Evolutionary conservation across 37 sponge, comb jelly and placozoan species (phyloP).

Genomic region (Oscarella lobularis): DNA sequence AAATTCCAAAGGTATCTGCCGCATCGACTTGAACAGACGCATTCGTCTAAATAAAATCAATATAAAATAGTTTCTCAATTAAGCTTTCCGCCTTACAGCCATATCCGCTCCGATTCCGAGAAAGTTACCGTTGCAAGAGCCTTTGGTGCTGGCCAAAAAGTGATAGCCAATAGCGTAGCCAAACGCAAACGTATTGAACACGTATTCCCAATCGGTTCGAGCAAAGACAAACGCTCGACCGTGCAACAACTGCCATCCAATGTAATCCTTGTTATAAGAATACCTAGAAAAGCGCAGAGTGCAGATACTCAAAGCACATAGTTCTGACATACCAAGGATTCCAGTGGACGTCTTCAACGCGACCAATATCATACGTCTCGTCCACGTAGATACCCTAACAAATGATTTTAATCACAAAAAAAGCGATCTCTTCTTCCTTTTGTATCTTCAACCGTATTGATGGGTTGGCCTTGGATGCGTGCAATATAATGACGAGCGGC

Average conservation of each 20-base stretch:
- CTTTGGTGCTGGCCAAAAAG: conserved; percentile 20
- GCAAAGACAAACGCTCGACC: conserved; percentile 46
- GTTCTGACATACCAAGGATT: conserved; percentile 43
- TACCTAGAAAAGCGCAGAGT: conserved; percentile 23
- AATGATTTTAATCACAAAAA: too few relatives aligned
- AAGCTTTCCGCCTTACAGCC: too few relatives aligned
- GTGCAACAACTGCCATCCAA: conserved; percentile 27
- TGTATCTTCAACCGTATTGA: conserved; percentile 40
- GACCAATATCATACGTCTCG: conserved; percentile 34
- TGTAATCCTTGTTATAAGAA: conserved; percentile 10
- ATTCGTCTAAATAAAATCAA: conserved; percentile 3
- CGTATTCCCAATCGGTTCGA: conserved; percentile 55
- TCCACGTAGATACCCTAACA: conserved; percentile 35
- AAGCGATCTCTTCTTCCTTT: too few relatives aligned
- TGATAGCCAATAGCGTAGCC: conserved; percentile 49
- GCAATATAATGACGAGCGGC: conserved; percentile 38
- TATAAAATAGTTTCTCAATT: too few relatives aligned
- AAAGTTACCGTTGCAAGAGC: conserved; percentile 49
- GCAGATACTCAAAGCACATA: too few relatives aligned
- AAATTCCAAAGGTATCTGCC: conserved; percentile 13
- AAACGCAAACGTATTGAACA: conserved; percentile 47
- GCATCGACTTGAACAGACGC: conserved; percentile 34
- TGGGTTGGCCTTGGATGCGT: conserved; percentile 33
- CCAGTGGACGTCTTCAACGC: conserved; percentile 38
- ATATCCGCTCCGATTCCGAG: conserved; percentile 38